Percentiles rank a stretch among this genome's conserved stretches.
These are phyloP conservation scores for Lepus europaeus DNA, from an alignment of 2,113 vertebrate genomes.

Conservation along the genomic window DNA sequence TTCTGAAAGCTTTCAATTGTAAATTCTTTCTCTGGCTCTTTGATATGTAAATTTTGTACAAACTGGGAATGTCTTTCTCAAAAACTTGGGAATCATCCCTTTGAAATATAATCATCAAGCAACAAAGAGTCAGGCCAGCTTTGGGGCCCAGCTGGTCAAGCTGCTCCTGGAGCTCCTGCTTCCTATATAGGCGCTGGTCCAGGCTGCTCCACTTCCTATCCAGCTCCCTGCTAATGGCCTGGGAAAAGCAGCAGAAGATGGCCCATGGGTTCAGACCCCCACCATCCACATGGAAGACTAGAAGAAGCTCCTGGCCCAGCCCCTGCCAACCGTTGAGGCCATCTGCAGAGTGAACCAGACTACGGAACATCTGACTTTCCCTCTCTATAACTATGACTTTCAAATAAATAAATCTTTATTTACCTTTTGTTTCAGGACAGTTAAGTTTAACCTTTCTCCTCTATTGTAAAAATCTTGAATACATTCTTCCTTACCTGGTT, in stretches of 20 bases:
- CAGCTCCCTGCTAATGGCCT: too few species aligned
- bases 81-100: neutral
- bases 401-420: neutral
- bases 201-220: too few species aligned
- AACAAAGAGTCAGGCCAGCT: neutral
- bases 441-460: neutral
- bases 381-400: too few species aligned
- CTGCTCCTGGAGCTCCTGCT: too few species aligned
- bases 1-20: conserved; percentile 30
- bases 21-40: conserved; percentile 43
- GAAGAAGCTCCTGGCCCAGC: too few species aligned
- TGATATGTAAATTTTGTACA: conserved; percentile 33
- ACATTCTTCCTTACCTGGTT: neutral
- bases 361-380: too few species aligned
- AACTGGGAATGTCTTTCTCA: conserved; percentile 5
- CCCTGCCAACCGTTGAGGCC: neutral
- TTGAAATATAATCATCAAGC: conserved; percentile 58
- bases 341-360: too few species aligned
- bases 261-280: too few species aligned
- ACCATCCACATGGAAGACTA: too few species aligned
- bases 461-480: conserved; percentile 1
- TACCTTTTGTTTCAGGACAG: conserved; percentile 28
- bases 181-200: too few species aligned
- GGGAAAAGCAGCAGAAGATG: too few species aligned
- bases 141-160: too few species aligned